Conservation (phyloP, 2,888 invertebrate species). For the Coremacera marginata region DNA sequence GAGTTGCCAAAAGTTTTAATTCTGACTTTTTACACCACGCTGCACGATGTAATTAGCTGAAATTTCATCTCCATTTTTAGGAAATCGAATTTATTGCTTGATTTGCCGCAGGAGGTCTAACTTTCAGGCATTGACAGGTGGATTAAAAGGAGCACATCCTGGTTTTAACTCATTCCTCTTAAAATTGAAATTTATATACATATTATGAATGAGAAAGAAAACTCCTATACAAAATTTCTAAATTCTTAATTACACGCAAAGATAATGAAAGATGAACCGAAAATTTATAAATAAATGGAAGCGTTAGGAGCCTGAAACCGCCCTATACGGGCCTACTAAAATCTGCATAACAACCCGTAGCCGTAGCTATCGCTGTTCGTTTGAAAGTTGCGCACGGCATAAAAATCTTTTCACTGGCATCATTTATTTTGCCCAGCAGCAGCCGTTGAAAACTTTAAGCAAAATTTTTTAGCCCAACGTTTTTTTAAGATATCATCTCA, state of each 20-base stretch:
- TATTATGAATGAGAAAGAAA: not conserved
- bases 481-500: not conserved
- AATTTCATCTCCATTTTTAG: not conserved
- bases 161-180: not conserved
- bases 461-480: slow-evolving; percentile 10
- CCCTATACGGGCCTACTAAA: not conserved
- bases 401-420: not conserved
- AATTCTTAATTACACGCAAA: not conserved
- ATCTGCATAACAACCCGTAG: not conserved
- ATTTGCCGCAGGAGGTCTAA: not conserved
- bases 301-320: too few relatives aligned
- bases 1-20: not conserved
- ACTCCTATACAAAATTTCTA: not conserved
- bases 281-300: slow-evolving; percentile 3
- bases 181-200: not conserved
- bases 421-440: slow-evolving; percentile 17
- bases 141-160: not conserved
- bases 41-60: not conserved
- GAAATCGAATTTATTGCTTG: slow-evolving; percentile 13
- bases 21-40: not conserved
- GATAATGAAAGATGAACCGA: not conserved
- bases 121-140: not conserved
- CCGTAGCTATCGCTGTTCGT: not conserved
- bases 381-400: not conserved
- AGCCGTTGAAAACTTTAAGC: slow-evolving; percentile 6